phyloP scores from a whole-genome alignment of 1,140 invertebrate genomes.

The Steinernema khuongi region DNA sequence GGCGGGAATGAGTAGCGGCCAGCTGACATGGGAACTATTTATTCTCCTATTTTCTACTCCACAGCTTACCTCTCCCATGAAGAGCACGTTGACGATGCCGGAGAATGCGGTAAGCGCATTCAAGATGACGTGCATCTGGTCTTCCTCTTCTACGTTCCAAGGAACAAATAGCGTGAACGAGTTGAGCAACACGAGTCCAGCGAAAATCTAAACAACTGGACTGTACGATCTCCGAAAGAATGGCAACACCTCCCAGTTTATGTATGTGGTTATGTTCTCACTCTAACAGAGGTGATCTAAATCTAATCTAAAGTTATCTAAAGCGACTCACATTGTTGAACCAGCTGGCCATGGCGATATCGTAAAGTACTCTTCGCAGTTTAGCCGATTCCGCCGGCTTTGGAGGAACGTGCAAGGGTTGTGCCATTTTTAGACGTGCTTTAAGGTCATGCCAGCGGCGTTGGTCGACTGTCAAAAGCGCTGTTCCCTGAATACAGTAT shows the following conservation, averaged over 20 bases:
- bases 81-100: slow-evolving; percentile 69
- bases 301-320: slow-evolving; percentile 15
- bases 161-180: slow-evolving; percentile 58
- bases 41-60: neutral
- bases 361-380: slow-evolving; percentile 88
- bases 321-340: slow-evolving; percentile 72
- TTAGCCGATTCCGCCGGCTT: slow-evolving; percentile 66
- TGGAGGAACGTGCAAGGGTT: slow-evolving; percentile 93
- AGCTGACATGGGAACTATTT: too few species aligned
- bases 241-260: neutral
- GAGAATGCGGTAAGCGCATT: slow-evolving; percentile 75
- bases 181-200: slow-evolving; percentile 50
- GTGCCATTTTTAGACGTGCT: slow-evolving; percentile 95
- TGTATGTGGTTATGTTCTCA: too few species aligned
- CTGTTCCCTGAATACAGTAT: slow-evolving; percentile 73
- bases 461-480: slow-evolving; percentile 94
- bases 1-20: slow-evolving; percentile 60
- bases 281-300: too few species aligned
- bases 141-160: slow-evolving; percentile 64
- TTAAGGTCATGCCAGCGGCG: slow-evolving; percentile 98
- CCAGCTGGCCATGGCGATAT: slow-evolving; percentile 90
- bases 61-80: slow-evolving; percentile 62
- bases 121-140: slow-evolving; percentile 54
- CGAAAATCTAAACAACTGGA: slow-evolving; percentile 45
- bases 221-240: too few species aligned